These are phyloP conservation scores for Brotula barbata DNA, from an alignment of 2,797 vertebrate genomes.

Conservation along the genomic window DNA sequence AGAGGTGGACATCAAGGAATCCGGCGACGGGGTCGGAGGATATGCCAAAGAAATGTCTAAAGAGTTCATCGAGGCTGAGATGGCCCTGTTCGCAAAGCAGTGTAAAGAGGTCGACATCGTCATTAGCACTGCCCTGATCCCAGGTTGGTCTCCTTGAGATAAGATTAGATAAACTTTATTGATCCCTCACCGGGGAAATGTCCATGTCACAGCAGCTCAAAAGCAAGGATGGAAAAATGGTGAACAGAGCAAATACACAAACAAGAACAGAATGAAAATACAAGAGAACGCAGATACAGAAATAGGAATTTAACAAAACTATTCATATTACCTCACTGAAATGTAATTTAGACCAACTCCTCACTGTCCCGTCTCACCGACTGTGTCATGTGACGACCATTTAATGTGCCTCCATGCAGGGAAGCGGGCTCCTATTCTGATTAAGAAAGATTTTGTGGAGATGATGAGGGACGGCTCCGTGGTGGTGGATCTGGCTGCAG, in stretches of 20 bases:
- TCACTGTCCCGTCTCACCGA: background rate
- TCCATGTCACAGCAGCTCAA: too few relatives aligned
- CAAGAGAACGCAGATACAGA: too few relatives aligned
- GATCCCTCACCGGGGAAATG: too few relatives aligned
- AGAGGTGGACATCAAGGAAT: constrained; percentile 76
- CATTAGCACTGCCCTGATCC: constrained; percentile 79
- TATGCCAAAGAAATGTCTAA: constrained; percentile 82
- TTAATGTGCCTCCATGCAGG: constrained; percentile 43
- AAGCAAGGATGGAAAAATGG: too few relatives aligned
- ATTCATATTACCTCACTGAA: background rate
- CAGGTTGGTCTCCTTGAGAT: constrained; percentile 74
- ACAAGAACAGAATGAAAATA: too few relatives aligned
- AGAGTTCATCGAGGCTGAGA: constrained; percentile 82
- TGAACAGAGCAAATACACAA: too few relatives aligned
- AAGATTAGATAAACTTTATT: too few relatives aligned
- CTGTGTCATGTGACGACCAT: background rate
- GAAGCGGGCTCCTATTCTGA: constrained; percentile 70
- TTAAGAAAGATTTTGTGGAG: constrained; percentile 74
- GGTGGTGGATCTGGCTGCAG: constrained; percentile 76
- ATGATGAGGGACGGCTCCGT: constrained; percentile 75
- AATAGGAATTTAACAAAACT: too few relatives aligned
- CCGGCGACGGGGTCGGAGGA: constrained; percentile 78
- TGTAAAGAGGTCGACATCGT: constrained; percentile 78
- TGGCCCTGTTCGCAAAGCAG: constrained; percentile 77
- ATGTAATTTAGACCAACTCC: background rate